phyloP scores from a whole-genome alignment of 2,797 vertebrate genomes.

The Stomatorhinus walkeri region DNA sequence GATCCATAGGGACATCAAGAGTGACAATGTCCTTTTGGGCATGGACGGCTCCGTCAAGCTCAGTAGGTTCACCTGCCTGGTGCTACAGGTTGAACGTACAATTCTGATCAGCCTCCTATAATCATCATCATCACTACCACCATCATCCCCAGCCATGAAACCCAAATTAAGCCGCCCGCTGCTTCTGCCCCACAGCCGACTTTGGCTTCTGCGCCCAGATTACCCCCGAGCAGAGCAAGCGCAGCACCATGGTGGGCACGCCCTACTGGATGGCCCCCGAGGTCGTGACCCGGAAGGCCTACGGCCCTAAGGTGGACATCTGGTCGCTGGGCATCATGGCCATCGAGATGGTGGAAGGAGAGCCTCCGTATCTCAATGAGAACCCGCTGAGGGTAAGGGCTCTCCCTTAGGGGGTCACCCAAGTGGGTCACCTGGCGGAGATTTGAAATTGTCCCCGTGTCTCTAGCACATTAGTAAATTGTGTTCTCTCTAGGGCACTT shows the following conservation, averaged over 20 bases:
- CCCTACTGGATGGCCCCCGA: slow-evolving; percentile 99
- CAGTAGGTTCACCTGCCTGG: slow-evolving; percentile 65
- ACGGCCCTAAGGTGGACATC: slow-evolving; percentile 95
- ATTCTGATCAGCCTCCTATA: neutral
- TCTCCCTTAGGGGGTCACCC: neutral
- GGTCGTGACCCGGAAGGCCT: slow-evolving; percentile 93
- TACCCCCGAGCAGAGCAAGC: slow-evolving; percentile 95
- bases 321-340: slow-evolving; percentile 99
- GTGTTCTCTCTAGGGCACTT: neutral
- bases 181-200: slow-evolving; percentile 66
- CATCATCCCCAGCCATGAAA: neutral
- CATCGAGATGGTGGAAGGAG: slow-evolving; percentile 98
- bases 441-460: neutral
- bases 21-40: slow-evolving; percentile 92
- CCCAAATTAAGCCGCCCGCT: neutral
- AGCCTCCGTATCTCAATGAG: slow-evolving; percentile 94
- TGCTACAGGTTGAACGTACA: neutral
- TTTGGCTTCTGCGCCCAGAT: slow-evolving; percentile 99
- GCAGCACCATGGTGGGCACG: slow-evolving; percentile 97
- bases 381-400: slow-evolving; percentile 87
- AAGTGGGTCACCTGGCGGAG: neutral
- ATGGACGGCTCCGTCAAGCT: slow-evolving; percentile 98
- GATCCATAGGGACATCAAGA: slow-evolving; percentile 98
- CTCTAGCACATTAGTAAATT: neutral
- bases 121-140: neutral